Evolutionary conservation across 2,888 invertebrate genomes (phyloP).

Genomic region (Chrysolina haemoptera): DNA sequence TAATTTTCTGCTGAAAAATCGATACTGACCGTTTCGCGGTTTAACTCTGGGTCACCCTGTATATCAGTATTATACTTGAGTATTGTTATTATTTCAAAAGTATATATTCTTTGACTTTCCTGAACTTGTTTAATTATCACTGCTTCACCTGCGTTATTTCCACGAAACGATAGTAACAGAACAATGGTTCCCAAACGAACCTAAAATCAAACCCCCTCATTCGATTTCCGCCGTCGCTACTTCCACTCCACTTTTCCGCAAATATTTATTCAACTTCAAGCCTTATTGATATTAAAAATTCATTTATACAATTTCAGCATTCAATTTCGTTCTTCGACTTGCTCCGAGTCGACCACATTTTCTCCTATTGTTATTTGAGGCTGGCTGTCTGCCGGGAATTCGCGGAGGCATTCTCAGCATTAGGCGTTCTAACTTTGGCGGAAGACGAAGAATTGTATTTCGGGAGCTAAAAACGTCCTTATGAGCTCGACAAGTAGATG

Average conservation of each 20-base stretch:
- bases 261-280: constrained; percentile 48
- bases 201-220: constrained; percentile 42
- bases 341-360: constrained; percentile 45
- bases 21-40: no score
- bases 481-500: constrained; percentile 31
- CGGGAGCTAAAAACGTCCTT: constrained; percentile 31
- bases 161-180: background rate
- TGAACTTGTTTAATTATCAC: background rate
- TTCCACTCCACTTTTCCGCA: constrained; percentile 42
- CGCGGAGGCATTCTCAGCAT: constrained; percentile 25
- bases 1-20: no score
- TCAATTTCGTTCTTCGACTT: constrained; percentile 44
- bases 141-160: background rate
- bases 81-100: no score
- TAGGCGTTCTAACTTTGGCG: constrained; percentile 4
- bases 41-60: no score
- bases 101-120: no score
- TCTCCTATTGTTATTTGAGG: constrained; percentile 47
- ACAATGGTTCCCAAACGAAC: constrained; percentile 36
- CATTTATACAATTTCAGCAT: constrained; percentile 49
- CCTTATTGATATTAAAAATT: constrained; percentile 52
- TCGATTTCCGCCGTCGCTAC: constrained; percentile 44
- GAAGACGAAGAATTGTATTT: constrained; percentile 28
- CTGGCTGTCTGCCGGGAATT: constrained; percentile 41
- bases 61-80: no score